A percentile compares a stretch with the other conserved stretches of the same genome.
These are phyloP conservation scores for Holacanthus passer DNA, from an alignment of 2,113 vertebrate species.

Conservation along the genomic window DNA sequence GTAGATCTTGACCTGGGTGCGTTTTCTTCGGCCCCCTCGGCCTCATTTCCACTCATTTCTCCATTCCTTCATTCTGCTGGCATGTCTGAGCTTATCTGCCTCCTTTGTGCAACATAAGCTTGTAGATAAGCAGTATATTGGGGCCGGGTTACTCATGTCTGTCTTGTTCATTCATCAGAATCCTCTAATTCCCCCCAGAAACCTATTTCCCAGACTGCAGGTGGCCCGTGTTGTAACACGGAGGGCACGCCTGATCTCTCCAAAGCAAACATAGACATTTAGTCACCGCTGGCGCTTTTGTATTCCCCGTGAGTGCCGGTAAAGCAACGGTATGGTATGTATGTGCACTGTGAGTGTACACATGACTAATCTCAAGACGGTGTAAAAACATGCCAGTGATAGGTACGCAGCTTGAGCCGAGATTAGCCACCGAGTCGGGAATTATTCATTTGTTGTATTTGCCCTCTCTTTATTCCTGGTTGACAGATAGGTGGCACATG, in stretches of 20 bases:
- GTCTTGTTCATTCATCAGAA: slow-evolving; percentile 79
- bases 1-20: slow-evolving; percentile 62
- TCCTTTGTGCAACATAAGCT: slow-evolving; percentile 82
- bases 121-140: slow-evolving; percentile 78
- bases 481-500: slow-evolving; percentile 59
- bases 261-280: slow-evolving; percentile 79
- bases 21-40: slow-evolving; percentile 33
- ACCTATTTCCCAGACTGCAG: slow-evolving; percentile 72
- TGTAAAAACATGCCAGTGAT: slow-evolving; percentile 65
- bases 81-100: slow-evolving; percentile 77
- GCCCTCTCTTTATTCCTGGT: slow-evolving; percentile 28
- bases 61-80: slow-evolving; percentile 49
- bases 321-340: slow-evolving; percentile 62
- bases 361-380: slow-evolving; percentile 68
- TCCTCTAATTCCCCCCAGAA: slow-evolving; percentile 75
- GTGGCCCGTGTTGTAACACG: slow-evolving; percentile 71
- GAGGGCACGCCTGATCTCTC: slow-evolving; percentile 54
- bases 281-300: slow-evolving; percentile 75
- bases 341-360: slow-evolving; percentile 63
- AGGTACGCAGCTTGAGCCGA: slow-evolving; percentile 57
- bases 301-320: slow-evolving; percentile 58
- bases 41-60: slow-evolving; percentile 55
- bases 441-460: slow-evolving; percentile 67
- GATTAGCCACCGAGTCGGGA: slow-evolving; percentile 66
- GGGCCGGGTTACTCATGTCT: slow-evolving; percentile 77